Percentiles rank a stretch among this genome's conserved stretches.
phyloP scores from a whole-genome alignment of 2,888 invertebrate genomes.

The Argyresthia albistria region DNA sequence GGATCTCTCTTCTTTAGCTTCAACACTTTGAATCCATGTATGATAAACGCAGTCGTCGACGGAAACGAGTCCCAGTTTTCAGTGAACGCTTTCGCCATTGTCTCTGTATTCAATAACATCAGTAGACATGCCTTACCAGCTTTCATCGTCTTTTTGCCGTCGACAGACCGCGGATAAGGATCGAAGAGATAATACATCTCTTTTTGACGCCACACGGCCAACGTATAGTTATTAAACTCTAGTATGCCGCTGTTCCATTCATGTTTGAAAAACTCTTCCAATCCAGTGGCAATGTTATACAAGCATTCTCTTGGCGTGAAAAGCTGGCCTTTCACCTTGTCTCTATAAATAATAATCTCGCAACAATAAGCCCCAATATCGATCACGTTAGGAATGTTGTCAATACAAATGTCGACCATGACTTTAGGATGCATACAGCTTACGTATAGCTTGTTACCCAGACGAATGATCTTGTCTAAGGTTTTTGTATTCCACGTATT shows the following conservation, averaged over 20 bases:
- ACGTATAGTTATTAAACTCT: constrained; percentile 71
- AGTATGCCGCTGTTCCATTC: constrained; percentile 65
- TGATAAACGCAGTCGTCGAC: constrained; percentile 56
- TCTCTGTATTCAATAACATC: constrained; percentile 73
- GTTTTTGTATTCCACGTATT: constrained; percentile 73
- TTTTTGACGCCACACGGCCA: constrained; percentile 76
- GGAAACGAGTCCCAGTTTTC: constrained; percentile 66
- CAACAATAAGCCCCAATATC: constrained; percentile 69
- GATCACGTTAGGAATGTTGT: constrained; percentile 71
- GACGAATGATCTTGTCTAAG: constrained; percentile 69
- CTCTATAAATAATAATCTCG: constrained; percentile 71
- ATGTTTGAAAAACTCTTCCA: constrained; percentile 67
- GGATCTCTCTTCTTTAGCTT: constrained; percentile 54
- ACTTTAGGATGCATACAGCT: constrained; percentile 63
- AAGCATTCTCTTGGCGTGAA: constrained; percentile 65
- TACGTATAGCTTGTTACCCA: constrained; percentile 72
- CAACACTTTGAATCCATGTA: constrained; percentile 75
- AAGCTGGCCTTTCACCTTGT: constrained; percentile 57
- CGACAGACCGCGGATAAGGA: constrained; percentile 74
- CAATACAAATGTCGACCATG: constrained; percentile 58
- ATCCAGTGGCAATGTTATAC: constrained; percentile 54
- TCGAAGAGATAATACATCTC: constrained; percentile 77
- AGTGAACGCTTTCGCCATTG: constrained; percentile 64
- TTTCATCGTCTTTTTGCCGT: constrained; percentile 64
- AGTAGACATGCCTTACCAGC: constrained; percentile 75